Evolutionary conservation across 1,140 invertebrate species (phyloP), one percentile per base, ranked within the genome.

Genomic region (Campoletis sonorensis): DNA sequence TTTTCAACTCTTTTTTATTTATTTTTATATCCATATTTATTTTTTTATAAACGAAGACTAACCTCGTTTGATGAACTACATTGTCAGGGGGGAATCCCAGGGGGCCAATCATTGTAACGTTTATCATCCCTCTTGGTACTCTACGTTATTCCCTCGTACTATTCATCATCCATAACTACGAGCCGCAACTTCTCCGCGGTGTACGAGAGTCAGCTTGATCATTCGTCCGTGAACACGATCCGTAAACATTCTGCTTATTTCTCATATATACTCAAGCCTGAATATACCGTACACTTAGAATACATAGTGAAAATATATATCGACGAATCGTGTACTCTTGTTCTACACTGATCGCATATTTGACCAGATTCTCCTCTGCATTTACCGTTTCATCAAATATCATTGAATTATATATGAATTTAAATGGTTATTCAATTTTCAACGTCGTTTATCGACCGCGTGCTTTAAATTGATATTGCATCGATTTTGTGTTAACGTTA

Each of bases 201-300:
- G 7, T 64, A 64, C n/a, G 61, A 26, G 61, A 26, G 75, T 30
- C 26, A 77, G 27, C 75, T 77, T 77, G 75, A 61, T 77, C 75
- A 61, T 77, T 77, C 75, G 61, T 77, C 75, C 75, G 54, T 64
- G 75, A 77, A 77, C 75, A 54, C 27, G 51, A 77, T 77, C 54
- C 75, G 75, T 77, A 77, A 77, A 77, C 75, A 40, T 54, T 54
- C 45, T 40, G 51, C 54, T 77, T 64, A 37, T 61, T 77, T 27
- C 33, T 23, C 54, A 21, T 64, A 10, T 23, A 21, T 58, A 51
- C 15, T 16, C 75, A 58, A 23, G 15, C 67, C 67, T 27, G 75
- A 77, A 77, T 77, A 23, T 77, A 77, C 75, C 75, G 75, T 77
- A 77, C 72, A n/a, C 18, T 75, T 21, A 33, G 37, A 2, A 58